Evolutionary conservation across 2,888 invertebrate genomes (phyloP), one percentile per base, ranked within the genome.

Genomic region (Tridacna gigas): DNA sequence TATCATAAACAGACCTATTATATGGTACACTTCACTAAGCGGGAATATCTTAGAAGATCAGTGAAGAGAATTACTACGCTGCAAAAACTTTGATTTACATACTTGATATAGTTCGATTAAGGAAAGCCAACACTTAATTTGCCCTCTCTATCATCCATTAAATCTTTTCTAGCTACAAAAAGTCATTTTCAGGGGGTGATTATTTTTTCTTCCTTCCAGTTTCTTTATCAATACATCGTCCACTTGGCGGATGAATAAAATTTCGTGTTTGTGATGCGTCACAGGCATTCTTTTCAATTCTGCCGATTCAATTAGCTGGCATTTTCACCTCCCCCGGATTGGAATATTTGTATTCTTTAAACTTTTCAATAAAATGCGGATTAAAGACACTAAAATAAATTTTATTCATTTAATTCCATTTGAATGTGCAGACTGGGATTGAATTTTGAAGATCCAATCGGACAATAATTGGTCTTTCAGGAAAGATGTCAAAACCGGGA

Each of bases 11-110:
- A 91, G 90, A 91, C 91, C 92, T 93, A 93, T 93, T 94, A 93
- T 93, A 90, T 92, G 91, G 91, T 91, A 92, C 93, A 93, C 92
- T 93, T 93, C 93, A 93, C 91, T 93, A 93, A 94, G 94, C 94
- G 94, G 94, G 93, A 94, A 94, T 92, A 94, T 93, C 91, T 83
- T 79, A 89, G 91, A 93, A 90, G 90, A 89, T 91, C 92, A 89
- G 87, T 86, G 78, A 86, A 83, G 86, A 83, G 86, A 89, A 94
- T 94, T 93, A 93, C 91, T 94, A 90, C 94, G 94, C 94, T 86
- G 86, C 73, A 77, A 86, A 83, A 86, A 85, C 86, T 86, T 88
- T 87, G 77, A 84, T 84, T 69, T 83, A 79, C 76, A 74, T 77
- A 80, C 63, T 45, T 22, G 18, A 69, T 5, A 22, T 63, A 63